Conservation (phyloP, 1,140 invertebrate genomes). For the Tigriopus japonicus region DNA sequence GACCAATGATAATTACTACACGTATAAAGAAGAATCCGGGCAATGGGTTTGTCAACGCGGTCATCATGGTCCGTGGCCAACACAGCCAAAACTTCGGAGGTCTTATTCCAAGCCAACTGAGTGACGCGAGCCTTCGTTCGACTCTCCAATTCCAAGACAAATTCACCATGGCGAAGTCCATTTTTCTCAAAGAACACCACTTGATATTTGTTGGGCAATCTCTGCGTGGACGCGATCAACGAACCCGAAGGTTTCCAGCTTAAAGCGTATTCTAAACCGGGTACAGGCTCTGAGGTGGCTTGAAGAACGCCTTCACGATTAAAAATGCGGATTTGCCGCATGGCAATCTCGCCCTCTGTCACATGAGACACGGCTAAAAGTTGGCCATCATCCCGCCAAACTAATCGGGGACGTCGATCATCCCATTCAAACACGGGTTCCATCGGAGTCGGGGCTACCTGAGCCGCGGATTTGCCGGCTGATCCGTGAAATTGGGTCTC, state of each 20-base stretch:
- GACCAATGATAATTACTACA: too few species aligned
- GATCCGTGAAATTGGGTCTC: conserved; percentile 88
- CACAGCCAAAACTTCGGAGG: not conserved
- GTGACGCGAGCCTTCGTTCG: conserved; percentile 29
- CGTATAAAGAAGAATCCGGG: too few species aligned
- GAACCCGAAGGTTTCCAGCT: conserved; percentile 60
- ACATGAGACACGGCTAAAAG: conserved; percentile 55
- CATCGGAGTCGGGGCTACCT: not conserved
- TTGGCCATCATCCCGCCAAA: conserved; percentile 62
- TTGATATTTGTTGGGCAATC: conserved; percentile 42
- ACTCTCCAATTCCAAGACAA: conserved; percentile 41
- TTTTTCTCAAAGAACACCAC: conserved; percentile 78
- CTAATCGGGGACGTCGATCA: conserved; percentile 37
- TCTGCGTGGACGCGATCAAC: conserved; percentile 50
- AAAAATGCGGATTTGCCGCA: conserved; percentile 46
- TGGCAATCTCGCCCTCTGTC: conserved; percentile 20
- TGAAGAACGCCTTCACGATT: conserved; percentile 47
- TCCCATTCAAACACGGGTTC: conserved; percentile 20
- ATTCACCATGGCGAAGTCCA: conserved; percentile 66
- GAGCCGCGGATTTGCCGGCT: conserved; percentile 52
- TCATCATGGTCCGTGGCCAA: not conserved
- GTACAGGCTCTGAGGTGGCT: conserved; percentile 46
- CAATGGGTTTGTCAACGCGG: too few species aligned
- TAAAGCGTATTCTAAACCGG: conserved; percentile 44
- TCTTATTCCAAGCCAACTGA: conserved; percentile 3